Evolutionary conservation across 2,113 vertebrate genomes (phyloP), one percentile per base, ranked within the genome.

Genomic region (Archocentrus centrarchus): DNA sequence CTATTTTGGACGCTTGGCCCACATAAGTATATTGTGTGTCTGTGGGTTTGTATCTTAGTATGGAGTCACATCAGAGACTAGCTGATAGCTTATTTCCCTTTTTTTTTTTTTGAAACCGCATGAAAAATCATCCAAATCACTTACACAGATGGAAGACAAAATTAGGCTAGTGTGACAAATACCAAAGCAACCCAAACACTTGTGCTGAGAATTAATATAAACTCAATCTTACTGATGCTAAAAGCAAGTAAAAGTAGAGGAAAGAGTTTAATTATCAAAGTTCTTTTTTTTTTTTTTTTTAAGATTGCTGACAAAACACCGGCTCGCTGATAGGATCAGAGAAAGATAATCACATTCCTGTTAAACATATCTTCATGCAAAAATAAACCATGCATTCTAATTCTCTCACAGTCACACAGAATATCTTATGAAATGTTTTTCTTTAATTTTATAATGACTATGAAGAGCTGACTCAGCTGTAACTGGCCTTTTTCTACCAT

Each of bases 81-180:
- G 73, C 55, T 39, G 77, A 86, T 85, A 79, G 59, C 39, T 59
- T 77, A 11, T 32, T 64, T 84, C 37, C 32, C 62, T 82, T 59
- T n/a, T 86, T 86, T 83, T 81, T 24, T 24, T 24, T 24, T 24
- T 24, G 85, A 81, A 77, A 87, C 59, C 62, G 83, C 59, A 82
- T 86, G 77, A 91, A 77, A 88, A 85, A 83, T 82, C 68, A 63
- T 62, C 61, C 59, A 18, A 78, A 79, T 77, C 27, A 79, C 30
- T 77, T 75, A 80, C 37, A 79, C 68, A n/a, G 68, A 55, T 73
- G 27, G 27, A 3, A 55, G 27, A 73, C 24, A 86, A 83, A 82
- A 75, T 14, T 14, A 68, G 57, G 7, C 75, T 59, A 62, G 66
- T 73, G 53, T 64, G 66, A 83, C 2, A 81, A 80, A 83, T 53